Conservation (phyloP, 2,797 vertebrate genomes). For the Darevskia mixta region DNA sequence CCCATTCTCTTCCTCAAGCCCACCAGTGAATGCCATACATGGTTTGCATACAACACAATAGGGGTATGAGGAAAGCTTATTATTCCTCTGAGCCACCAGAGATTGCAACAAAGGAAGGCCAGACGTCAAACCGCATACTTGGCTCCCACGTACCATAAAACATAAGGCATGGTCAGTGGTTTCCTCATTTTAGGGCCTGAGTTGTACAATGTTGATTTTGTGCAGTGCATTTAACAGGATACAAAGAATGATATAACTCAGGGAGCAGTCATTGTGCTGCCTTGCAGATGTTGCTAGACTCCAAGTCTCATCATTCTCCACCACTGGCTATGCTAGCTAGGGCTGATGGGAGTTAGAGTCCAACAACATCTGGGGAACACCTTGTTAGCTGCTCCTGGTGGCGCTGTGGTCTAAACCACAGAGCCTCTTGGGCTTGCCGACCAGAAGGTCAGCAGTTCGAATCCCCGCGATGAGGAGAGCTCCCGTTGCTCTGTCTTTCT, state of each 20-base stretch:
- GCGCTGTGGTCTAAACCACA: too few relatives aligned
- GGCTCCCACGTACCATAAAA: neutral
- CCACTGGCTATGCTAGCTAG: too few relatives aligned
- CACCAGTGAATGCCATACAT: neutral
- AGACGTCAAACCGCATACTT: neutral
- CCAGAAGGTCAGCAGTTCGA: too few relatives aligned
- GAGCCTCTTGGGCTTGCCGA: too few relatives aligned
- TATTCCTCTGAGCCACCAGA: neutral
- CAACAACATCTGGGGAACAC: too few relatives aligned
- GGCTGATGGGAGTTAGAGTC: too few relatives aligned
- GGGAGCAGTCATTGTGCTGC: neutral
- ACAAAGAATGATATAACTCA: neutral
- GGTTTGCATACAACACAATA: neutral
- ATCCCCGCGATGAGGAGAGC: too few relatives aligned
- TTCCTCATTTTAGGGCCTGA: neutral
- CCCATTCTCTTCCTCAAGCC: constrained; percentile 13
- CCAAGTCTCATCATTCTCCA: too few relatives aligned
- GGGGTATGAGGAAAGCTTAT: neutral
- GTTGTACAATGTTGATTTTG: neutral
- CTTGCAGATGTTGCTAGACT: too few relatives aligned
- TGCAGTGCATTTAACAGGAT: neutral
- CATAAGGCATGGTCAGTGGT: neutral
- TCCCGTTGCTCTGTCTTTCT: constrained; percentile 9
- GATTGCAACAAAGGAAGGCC: neutral
- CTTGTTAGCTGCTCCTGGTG: too few relatives aligned